Conservation (phyloP, 2,797 vertebrate species). For the Leptatherina wallacei region DNA sequence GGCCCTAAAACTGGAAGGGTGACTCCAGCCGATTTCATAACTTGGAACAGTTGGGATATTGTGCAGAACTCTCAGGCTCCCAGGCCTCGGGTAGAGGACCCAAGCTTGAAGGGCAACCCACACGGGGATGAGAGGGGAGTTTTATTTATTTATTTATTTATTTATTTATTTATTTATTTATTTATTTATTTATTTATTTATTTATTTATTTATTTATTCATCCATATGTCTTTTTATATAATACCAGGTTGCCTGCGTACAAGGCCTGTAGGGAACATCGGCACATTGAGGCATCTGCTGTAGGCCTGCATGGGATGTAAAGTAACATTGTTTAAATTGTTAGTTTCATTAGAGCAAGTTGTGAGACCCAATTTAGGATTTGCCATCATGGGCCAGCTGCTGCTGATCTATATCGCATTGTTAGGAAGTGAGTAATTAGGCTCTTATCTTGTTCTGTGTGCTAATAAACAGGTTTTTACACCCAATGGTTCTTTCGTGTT, state of each 20-base stretch:
- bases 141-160: neutral
- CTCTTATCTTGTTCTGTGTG: conserved; percentile 62
- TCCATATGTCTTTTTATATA: neutral
- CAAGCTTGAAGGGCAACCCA: neutral
- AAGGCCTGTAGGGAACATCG: neutral
- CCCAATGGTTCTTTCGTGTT: conserved; percentile 19
- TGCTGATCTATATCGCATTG: conserved; percentile 56
- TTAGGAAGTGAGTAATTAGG: conserved; percentile 40
- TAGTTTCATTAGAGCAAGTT: too few relatives aligned
- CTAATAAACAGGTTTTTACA: conserved; percentile 56
- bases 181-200: neutral
- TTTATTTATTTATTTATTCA: neutral
- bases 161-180: neutral
- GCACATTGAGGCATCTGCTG: neutral
- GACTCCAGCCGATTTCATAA: neutral
- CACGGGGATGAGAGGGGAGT: neutral
- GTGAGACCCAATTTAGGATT: conserved; percentile 31
- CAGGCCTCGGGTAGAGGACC: neutral
- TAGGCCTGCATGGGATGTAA: neutral
- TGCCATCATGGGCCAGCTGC: conserved; percentile 51
- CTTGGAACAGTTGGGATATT: neutral
- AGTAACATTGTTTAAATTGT: too few relatives aligned
- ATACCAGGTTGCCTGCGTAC: neutral
- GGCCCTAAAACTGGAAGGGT: neutral
- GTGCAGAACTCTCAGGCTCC: neutral